Evolutionary conservation across 1,140 invertebrate genomes (phyloP), one percentile per base, ranked within the genome.

Genomic region (Hypsibius dujardini): DNA sequence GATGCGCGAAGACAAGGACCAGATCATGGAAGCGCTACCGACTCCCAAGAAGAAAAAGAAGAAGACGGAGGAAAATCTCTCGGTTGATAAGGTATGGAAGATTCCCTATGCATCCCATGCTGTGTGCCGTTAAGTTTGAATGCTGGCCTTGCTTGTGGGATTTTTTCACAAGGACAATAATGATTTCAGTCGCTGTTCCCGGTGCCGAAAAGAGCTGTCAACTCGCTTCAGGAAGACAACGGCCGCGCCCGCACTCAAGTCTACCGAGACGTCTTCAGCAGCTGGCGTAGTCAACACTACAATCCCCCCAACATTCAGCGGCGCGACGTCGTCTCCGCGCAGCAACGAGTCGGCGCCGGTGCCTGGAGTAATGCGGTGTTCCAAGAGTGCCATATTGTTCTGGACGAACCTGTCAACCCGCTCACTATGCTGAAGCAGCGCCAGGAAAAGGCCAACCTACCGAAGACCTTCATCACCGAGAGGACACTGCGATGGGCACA

Each of bases 1-100:
- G 62, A 67, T 67, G 62, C 62, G 62, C 3, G 62, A 67, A 45
- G 62, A 67, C 62, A 67, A 67, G 45, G 12, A 15, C 0, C 12
- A 12, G 42, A 12, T 7, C 3, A 42, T 15, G 12, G 62, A 67
- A 7, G 42, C 45, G 12, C 12, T 12, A 15, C 62, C 62, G 42
- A 45, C 42, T 15, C 62, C 62, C 12, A 67, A 12, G 12, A 67
- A 67, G 62, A 67, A 67, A 42, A 67, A 67, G 42, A 12, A 45
- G 42, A 15, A 12, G 12, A 45, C 12, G 3, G 62, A 12, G 12
- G 12, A 12, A 45, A 42, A 67, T 42, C 62, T 7, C 12, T 7
- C 42, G 3, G 12, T 67, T 3, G 62, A 67, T 42, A 67, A 67
- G 42, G 62, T 67, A 67, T 15, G 62, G 12, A 67, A 45, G 62